phyloP scores from a whole-genome alignment of 2,113 vertebrate species.

The Cynocephalus volans region DNA sequence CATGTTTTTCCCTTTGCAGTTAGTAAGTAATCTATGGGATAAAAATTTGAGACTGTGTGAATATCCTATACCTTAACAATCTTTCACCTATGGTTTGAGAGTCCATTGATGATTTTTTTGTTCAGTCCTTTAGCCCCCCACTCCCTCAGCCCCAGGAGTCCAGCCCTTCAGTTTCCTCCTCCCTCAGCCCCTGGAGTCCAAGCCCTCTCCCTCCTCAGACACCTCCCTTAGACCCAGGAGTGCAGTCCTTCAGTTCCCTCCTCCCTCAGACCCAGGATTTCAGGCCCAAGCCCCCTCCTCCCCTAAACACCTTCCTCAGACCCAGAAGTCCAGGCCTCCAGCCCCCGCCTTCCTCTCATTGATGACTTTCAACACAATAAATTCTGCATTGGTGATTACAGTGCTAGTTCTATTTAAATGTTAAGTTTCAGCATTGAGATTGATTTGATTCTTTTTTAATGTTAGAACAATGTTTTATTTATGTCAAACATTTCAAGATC shows the following conservation, averaged over 20 bases:
- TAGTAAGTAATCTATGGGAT: neutral
- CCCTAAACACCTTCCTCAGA: too few species aligned
- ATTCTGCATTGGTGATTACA: neutral
- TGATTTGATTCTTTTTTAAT: constrained; percentile 33
- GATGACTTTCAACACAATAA: constrained; percentile 38
- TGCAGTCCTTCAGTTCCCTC: too few species aligned
- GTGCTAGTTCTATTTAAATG: constrained; percentile 5
- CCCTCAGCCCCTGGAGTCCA: too few species aligned
- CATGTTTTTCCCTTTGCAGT: constrained; percentile 29
- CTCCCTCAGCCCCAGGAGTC: too few species aligned
- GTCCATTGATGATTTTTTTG: neutral
- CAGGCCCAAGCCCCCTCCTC: too few species aligned
- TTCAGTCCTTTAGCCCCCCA: too few species aligned
- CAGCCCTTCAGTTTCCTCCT: too few species aligned
- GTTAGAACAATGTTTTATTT: constrained; percentile 33
- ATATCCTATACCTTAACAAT: neutral
- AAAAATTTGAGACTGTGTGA: neutral
- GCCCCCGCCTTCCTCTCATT: neutral
- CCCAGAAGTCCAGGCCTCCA: too few species aligned
- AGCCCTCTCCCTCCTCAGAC: too few species aligned
- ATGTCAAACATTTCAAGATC: constrained; percentile 4
- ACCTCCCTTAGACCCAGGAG: too few species aligned
- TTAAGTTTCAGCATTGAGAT: neutral
- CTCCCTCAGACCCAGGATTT: too few species aligned
- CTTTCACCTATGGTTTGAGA: constrained; percentile 6